Conservation (phyloP, 2,797 vertebrate species). For the Arvicola amphibius region DNA sequence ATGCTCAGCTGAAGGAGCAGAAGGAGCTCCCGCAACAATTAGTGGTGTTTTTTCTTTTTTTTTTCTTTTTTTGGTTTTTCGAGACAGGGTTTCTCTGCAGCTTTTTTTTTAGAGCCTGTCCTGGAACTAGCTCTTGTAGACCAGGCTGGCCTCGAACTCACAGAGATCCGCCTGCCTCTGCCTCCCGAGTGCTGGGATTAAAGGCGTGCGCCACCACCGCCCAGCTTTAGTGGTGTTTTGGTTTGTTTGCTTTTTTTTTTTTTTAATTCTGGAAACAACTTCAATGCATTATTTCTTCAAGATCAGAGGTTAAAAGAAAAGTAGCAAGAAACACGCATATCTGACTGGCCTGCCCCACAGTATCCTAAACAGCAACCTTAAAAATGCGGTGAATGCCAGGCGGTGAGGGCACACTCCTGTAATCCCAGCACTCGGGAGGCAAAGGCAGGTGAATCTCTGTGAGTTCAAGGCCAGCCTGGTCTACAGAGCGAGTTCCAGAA, state of each 20-base stretch:
- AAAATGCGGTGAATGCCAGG: neutral
- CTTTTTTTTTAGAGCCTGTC: too few species aligned
- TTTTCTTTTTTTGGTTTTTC: too few species aligned
- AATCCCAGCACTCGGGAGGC: neutral
- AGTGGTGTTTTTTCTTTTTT: neutral
- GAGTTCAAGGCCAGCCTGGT: neutral
- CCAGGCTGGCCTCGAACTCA: too few species aligned
- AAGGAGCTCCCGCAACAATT: too few species aligned
- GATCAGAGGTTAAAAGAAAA: neutral
- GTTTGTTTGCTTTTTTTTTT: too few species aligned
- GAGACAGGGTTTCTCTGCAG: too few species aligned
- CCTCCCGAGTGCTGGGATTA: too few species aligned
- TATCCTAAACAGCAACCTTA: neutral
- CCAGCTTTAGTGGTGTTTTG: too few species aligned
- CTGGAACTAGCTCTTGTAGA: too few species aligned
- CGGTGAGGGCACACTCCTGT: neutral
- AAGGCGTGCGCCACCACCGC: too few species aligned
- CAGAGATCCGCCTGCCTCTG: too few species aligned
- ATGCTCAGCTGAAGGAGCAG: too few species aligned
- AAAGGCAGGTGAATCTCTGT: neutral
- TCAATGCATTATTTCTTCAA: neutral
- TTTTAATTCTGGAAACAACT: slow-evolving; percentile 6
- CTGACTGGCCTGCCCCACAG: neutral
- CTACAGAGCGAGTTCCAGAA: neutral
- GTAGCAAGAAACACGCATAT: neutral